Percentiles rank a stretch among this genome's conserved stretches.
phyloP scores from a whole-genome alignment of 2,888 invertebrate genomes.

The Drosophila helvetica region DNA sequence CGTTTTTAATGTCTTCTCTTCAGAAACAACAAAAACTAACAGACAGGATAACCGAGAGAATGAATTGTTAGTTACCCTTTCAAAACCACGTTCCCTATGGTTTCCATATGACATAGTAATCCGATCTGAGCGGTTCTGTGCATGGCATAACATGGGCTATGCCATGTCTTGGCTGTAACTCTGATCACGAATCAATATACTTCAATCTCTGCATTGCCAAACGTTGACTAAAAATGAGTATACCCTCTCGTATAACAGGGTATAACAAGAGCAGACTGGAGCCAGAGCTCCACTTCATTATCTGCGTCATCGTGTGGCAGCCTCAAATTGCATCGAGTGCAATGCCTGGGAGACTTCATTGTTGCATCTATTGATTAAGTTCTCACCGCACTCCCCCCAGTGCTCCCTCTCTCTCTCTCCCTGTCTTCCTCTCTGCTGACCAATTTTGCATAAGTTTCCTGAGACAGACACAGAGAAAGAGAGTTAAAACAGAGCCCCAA shows the following conservation, averaged over 20 bases:
- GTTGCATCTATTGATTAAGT: conserved; percentile 26
- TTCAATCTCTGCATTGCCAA: not conserved
- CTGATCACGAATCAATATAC: not conserved
- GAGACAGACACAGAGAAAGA: not conserved
- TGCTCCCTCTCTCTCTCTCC: not conserved
- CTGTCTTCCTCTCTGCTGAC: not conserved
- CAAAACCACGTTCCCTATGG: not conserved
- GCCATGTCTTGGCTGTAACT: not conserved
- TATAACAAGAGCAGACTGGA: conserved; percentile 3
- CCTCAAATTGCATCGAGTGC: conserved; percentile 48
- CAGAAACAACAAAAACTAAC: conserved; percentile 7
- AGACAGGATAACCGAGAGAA: not conserved
- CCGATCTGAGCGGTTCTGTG: too few species aligned
- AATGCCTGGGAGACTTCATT: conserved; percentile 45
- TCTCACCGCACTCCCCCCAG: not conserved
- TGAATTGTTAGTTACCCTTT: not conserved
- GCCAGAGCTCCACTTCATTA: conserved; percentile 41
- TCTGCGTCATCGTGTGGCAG: conserved; percentile 27
- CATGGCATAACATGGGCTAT: too few species aligned
- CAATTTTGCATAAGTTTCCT: conserved; percentile 30
- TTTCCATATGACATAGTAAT: too few species aligned
- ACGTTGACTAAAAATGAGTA: not conserved
- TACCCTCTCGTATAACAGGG: not conserved
- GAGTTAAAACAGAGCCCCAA: conserved; percentile 17
- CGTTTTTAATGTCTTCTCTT: conserved; percentile 69